Base-by-base conservation (phyloP, 1,140 invertebrate species). In the Manduca sexta region DNA sequence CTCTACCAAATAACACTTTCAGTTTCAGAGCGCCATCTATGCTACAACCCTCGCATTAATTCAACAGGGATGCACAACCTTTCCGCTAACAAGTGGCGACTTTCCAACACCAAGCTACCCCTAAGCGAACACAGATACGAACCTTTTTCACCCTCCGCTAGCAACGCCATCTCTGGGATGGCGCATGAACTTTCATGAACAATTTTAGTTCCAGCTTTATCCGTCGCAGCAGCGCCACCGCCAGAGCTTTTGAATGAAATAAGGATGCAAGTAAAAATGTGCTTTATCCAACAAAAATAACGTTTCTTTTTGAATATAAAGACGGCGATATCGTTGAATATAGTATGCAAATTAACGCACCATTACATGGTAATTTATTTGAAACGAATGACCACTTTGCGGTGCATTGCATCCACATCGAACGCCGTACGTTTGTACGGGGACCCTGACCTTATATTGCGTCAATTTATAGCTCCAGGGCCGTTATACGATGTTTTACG, bases 361-460 rank as follows among this genome's bases (percentile, higher is more conserved):
- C 76, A 86, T 87, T 87, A 86, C 81, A 81, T 82, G 82, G 84
- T 85, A 86, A 87, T 87, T 87, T 87, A 86, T 87, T 84, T 85
- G 74, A 84, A 86, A 83, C 76, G 81, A 86, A 87, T 86, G 86
- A 86, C 86, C 83, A 86, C 82, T 86, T 84, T 86, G 83, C 71
- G 81, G 83, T 68, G 72, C 66, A 73, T 78, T 84, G 82, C 85
- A 87, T 58, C 50, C 47, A 49, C 49, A 44, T 86, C 73, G 81
- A 78, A 77, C 74, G 69, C 75, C 78, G 79, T 84, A 80, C 82
- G 81, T 84, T 82, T 83, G 74, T 86, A 80, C 73, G 74, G 73
- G 74, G 83, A 84, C 86, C 86, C 70, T 87, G 86, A 86, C 83
- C 86, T 87, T 87, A 86, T 78, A 81, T 78, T 70, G 78, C 66